Evolutionary conservation across 2,113 vertebrate genomes (phyloP), one percentile per base, ranked within the genome.

Genomic region (Lucifuga dentata): DNA sequence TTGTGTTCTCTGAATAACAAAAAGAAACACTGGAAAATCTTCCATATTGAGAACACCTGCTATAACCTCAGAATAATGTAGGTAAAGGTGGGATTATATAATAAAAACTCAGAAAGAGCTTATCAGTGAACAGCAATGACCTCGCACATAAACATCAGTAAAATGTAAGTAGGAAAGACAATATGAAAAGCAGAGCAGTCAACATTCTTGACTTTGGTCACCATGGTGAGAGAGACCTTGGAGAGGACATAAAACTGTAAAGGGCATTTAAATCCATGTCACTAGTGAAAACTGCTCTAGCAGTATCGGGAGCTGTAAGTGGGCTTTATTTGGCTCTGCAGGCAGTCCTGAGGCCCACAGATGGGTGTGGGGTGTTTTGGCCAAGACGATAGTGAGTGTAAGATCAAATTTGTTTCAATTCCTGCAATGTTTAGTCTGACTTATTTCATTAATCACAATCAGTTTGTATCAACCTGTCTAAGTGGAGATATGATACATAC

Each of bases 321-420:
- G 52, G 32, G 48, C 38, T 75, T 52, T 26, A 66, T 82, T 55
- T 8, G 49, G 46, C 55, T 38, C 17, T 44, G 8, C 29, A 8
- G 21, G 39, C 21, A 50, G 39, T 33, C 24, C 29, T 35, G 19
- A 45, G 19, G 13, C 26, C 53, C 39, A 58, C 16, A 51, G 36
- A 17, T 15, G 24, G 45, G 21, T 20, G 45, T 13, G 26, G 24
- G 61, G 39, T n/a, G 73, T 64, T 52, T 57, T 5, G 40, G 15
- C 36, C 40, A 23, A 13, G 57, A 57, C 5, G 19, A 60, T 26
- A 13, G 8, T 33, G 26, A 36, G 57, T 8, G 12, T 1, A 65
- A 35, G 8, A 48, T 20, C 7, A 43, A 10, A 43, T 13, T 16
- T 50, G 21, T 45, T 46, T 63, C 32, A 12, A 41, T 35, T 26